Base-by-base conservation (phyloP, 2,113 vertebrate genomes). In the Zosterops hypoxanthus region DNA sequence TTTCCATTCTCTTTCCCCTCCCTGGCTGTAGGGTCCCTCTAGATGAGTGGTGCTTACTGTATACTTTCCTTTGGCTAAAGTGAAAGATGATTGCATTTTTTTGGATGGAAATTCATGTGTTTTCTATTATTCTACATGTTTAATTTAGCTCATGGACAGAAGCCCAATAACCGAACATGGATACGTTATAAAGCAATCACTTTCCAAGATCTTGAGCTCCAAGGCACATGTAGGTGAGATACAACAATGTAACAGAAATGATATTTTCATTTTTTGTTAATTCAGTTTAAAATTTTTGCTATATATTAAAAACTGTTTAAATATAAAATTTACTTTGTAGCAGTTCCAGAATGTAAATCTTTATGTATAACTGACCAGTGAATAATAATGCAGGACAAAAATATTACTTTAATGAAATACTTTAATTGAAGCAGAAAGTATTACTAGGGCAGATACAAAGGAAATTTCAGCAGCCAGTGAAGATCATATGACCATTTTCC, bases 131-230 rank as follows among this genome's bases (percentile, higher is more conserved):
- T 73, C 42, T 88, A 44, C 39, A 63, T 73, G 21, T 92, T 72
- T 92, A 83, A 95, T 85, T 93, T 73, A 95, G 29, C 41, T 95
- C 13, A 49, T 92, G 90, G 79, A 88, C 69, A 88, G 71, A 85
- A 84, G 57, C 63, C 71, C 64, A 88, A 52, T 64, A 92, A 73
- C 17, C 39, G 31, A 77, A 80, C 14, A 55, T 25, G 26, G 26
- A 28, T 89, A 59, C 29, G 23, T 63, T 78, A 60, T 73, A 86
- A 82, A 94, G 49, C 46, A 77, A 77, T 60, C 70, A n/a, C 33
- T 83, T 82, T 82, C 28, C 60, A 85, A 81, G 34, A 44, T 86
- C 36, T 90, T 80, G 59, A 64, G n/a, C 42, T 95, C 41, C 77
- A 86, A 94, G 68, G 49, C 47, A 64, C 12, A 19, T 39, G 33